Evolutionary conservation across 2,797 vertebrate genomes (phyloP).

Genomic region (Muscicapa comitata): DNA sequence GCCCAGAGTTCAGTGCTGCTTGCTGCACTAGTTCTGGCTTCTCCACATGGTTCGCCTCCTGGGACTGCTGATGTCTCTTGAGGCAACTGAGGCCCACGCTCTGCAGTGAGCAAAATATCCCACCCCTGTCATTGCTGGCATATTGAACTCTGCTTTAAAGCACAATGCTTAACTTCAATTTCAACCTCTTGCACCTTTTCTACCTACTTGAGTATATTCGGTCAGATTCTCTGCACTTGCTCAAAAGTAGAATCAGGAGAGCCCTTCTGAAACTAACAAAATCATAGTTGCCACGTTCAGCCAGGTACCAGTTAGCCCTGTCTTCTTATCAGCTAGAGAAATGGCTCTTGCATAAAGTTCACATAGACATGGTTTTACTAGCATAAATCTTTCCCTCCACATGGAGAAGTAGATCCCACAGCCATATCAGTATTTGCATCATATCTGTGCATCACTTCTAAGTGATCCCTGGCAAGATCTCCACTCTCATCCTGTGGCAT

Average conservation of each 20-base stretch:
- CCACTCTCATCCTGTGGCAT: neutral
- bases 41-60: neutral
- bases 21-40: neutral
- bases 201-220: neutral
- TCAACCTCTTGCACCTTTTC: neutral
- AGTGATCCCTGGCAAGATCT: neutral
- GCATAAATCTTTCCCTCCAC: neutral
- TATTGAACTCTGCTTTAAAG: neutral
- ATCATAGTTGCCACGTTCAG: neutral
- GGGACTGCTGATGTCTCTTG: neutral
- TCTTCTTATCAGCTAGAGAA: neutral
- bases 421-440: neutral
- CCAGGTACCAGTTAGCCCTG: neutral
- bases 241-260: neutral
- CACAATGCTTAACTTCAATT: neutral
- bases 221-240: neutral
- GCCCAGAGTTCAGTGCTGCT: neutral
- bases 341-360: neutral
- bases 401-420: neutral
- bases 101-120: neutral
- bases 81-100: neutral
- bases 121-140: neutral
- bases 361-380: neutral
- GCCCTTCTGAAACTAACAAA: neutral
- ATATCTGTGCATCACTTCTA: neutral